Evolutionary conservation across 2,113 vertebrate genomes (phyloP), one percentile per base, ranked within the genome.

Genomic region (Odocoileus hemionus): DNA sequence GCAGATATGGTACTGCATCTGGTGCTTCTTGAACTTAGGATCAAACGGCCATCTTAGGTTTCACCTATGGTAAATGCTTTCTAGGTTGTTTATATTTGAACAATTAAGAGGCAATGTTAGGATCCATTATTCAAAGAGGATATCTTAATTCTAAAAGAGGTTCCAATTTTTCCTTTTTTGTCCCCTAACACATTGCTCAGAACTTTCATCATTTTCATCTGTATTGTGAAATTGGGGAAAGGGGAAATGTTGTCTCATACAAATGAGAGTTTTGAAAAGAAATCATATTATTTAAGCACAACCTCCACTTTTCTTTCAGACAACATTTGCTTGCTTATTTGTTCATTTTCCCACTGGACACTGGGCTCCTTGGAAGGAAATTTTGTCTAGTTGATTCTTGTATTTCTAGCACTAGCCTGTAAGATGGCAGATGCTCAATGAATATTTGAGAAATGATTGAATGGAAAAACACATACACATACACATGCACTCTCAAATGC

Each of bases 291-390:
- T 92, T 9, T 82, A 76, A 67, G 30, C 45, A 70, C 50, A 97
- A 96, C 12, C 95, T 93, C 33, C 76, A 90, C 52, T 92, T 79
- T 97, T 89, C 50, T 97, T 90, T 93, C 52, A 86, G 85, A 64
- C 45, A 88, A 64, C 45, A 88, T 23, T 33, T 86, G 50, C 55
- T 88, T 86, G 45, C 36, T 93, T 86, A 61, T 80, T 57, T 95
- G 11, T 82, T 50, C 54, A 80, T 30, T 91, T 96, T 21, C 30
- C 15, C 5, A 4, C 26, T 79, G 70, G 13, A 60, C 1, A 25
- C 0, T 74, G 7, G 54, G n/a, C 14, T 55, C 39, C 13, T 28
- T 52, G 45, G 30, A 85, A 87, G 55, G 12, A 47, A 55, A 47
- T 52, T 91, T 94, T 76, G n/a, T 89, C 36, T 88, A 70, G 7